A percentile compares a stretch with the other conserved stretches of the same genome.
Conservation (phyloP, 1,140 invertebrate genomes). For the Habropoda laboriosa region DNA sequence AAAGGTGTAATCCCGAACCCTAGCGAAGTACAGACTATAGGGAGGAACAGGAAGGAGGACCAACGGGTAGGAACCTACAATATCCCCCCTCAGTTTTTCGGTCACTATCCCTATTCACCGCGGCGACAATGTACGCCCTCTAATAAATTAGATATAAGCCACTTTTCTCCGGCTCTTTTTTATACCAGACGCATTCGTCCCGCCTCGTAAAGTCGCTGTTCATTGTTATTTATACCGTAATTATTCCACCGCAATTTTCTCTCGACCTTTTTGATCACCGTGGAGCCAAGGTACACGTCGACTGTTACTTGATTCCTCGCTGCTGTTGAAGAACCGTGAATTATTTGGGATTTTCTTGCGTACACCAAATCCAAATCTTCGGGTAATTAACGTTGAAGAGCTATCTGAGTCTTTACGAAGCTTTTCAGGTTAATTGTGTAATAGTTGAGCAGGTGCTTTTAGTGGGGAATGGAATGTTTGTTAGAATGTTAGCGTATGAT, state of each 20-base stretch:
- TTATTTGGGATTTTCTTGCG: not conserved
- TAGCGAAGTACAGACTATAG: constrained; percentile 36
- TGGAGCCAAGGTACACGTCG: not conserved
- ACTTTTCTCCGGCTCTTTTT: not conserved
- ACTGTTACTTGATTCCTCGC: not conserved
- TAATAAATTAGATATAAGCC: constrained; percentile 47
- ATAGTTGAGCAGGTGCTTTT: too few relatives aligned
- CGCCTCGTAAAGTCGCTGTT: not conserved
- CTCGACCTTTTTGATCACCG: not conserved
- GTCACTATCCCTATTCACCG: constrained; percentile 43
- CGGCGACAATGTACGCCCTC: constrained; percentile 21
- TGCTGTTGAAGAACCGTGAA: not conserved
- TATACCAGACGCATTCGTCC: not conserved
- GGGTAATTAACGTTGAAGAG: not conserved
- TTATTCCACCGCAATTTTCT: constrained; percentile 12
- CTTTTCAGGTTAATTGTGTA: too few relatives aligned
- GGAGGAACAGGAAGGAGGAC: constrained; percentile 21
- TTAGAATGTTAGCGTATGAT: not conserved
- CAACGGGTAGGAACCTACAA: constrained; percentile 24
- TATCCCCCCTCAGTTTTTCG: constrained; percentile 51
- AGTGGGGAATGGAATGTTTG: not conserved
- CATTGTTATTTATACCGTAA: constrained; percentile 45
- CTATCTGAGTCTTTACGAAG: too few relatives aligned
- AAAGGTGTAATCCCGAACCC: constrained; percentile 57
- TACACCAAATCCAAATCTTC: too few relatives aligned